Conservation (phyloP, 2,113 vertebrate genomes). For the Oryzias celebensis region DNA sequence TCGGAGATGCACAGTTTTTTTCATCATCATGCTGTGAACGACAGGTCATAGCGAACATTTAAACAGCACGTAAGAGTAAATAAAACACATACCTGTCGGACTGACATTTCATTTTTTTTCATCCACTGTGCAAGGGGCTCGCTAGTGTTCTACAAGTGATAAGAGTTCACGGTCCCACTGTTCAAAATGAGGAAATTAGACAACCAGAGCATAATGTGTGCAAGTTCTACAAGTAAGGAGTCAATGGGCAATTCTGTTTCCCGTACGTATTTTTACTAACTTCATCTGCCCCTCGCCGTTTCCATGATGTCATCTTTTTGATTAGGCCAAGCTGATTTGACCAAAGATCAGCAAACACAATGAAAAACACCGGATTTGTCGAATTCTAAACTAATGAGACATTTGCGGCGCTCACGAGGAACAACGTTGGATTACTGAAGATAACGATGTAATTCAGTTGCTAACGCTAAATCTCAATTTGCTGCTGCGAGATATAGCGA, state of each 20-base stretch:
- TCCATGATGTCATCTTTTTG: constrained; percentile 29
- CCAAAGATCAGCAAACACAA: constrained; percentile 19
- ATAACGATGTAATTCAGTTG: constrained; percentile 45
- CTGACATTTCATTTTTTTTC: too few relatives aligned
- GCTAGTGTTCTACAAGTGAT: too few relatives aligned
- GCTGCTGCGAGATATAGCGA: constrained; percentile 39
- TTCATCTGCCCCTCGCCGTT: constrained; percentile 19
- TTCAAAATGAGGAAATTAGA: too few relatives aligned
- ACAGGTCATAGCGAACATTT: too few relatives aligned
- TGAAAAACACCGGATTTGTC: constrained; percentile 19
- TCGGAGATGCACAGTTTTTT: too few relatives aligned
- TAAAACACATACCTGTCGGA: too few relatives aligned
- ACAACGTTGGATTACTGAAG: constrained; percentile 46
- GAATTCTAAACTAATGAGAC: constrained; percentile 51
- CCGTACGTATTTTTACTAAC: constrained; percentile 19
- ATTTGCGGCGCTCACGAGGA: constrained; percentile 23
- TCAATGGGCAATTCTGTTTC: neutral
- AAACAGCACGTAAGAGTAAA: too few relatives aligned
- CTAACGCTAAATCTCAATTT: constrained; percentile 15
- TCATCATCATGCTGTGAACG: too few relatives aligned
- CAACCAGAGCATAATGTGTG: too few relatives aligned
- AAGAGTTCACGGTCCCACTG: too few relatives aligned
- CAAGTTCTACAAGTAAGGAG: too few relatives aligned
- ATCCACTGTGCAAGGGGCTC: too few relatives aligned
- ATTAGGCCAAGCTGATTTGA: constrained; percentile 54